These are phyloP conservation scores for Chlorops oryzae DNA, from an alignment of 1,140 invertebrate genomes.

Conservation along the genomic window DNA sequence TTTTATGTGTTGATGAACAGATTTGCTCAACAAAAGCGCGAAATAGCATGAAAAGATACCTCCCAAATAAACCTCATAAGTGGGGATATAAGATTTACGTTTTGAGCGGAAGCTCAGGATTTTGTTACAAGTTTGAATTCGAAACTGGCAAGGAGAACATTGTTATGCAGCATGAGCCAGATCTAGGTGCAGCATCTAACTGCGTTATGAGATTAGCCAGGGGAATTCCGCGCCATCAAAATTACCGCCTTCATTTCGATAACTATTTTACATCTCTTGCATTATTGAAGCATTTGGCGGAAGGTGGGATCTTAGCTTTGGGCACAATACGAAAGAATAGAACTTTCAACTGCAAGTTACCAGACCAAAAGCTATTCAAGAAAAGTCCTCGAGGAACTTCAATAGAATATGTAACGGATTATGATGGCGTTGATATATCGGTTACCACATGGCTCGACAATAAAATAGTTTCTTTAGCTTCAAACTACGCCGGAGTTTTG, in stretches of 20 bases:
- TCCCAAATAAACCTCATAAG: slow-evolving; percentile 25
- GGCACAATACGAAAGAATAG: neutral
- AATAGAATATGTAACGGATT: neutral
- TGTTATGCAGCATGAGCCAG: neutral
- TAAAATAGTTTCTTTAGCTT: neutral
- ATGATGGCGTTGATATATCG: neutral
- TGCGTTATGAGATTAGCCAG: neutral
- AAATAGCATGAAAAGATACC: slow-evolving; percentile 24
- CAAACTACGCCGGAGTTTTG: neutral
- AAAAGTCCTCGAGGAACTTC: neutral
- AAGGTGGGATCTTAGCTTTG: neutral
- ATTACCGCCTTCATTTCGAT: neutral
- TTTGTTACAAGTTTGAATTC: too few relatives aligned
- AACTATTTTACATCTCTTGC: neutral
- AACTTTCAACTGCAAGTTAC: neutral
- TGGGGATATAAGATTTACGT: slow-evolving; percentile 12
- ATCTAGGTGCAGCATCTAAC: slow-evolving; percentile 2
- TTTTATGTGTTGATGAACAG: slow-evolving; percentile 30
- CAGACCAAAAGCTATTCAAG: neutral
- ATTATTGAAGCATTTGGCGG: neutral
- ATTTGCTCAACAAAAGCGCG: slow-evolving; percentile 32
- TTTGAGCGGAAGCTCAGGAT: too few relatives aligned
- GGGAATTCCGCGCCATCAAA: neutral
- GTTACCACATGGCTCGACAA: neutral
- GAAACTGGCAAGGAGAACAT: neutral